phyloP scores from a whole-genome alignment of 2,113 vertebrate genomes.

The Archilochus colubris region DNA sequence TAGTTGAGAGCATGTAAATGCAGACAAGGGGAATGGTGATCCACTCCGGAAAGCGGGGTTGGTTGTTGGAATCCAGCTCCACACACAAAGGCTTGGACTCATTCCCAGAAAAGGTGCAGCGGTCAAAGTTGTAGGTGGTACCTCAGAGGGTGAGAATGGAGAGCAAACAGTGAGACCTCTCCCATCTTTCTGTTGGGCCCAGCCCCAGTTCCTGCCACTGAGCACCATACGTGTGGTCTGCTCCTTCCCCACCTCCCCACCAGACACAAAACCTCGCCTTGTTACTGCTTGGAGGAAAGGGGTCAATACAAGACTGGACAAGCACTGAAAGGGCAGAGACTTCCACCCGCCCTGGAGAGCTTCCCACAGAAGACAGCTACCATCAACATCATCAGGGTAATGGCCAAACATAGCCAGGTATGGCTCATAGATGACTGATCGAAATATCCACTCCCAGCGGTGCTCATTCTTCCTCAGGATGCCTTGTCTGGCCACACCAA shows the following conservation, averaged over 20 bases:
- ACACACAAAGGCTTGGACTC: conserved; percentile 83
- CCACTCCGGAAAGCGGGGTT: conserved; percentile 81
- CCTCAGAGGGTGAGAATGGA: conserved; percentile 26
- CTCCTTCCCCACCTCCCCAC: neutral
- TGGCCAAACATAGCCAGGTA: conserved; percentile 85
- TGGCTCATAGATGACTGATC: conserved; percentile 81
- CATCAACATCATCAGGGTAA: conserved; percentile 81
- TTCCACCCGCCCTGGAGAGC: neutral
- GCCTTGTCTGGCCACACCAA: conserved; percentile 82
- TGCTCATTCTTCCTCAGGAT: conserved; percentile 81
- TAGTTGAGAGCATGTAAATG: conserved; percentile 84
- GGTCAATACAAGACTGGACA: neutral
- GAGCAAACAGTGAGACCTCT: neutral
- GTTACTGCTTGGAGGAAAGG: neutral
- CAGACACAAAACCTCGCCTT: neutral
- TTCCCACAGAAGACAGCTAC: conserved; percentile 34
- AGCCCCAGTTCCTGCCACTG: neutral
- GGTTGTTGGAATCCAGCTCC: conserved; percentile 78
- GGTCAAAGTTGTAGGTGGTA: conserved; percentile 79
- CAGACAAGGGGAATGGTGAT: conserved; percentile 83
- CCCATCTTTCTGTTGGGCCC: neutral
- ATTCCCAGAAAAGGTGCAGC: conserved; percentile 80
- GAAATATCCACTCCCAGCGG: conserved; percentile 84
- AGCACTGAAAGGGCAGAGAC: neutral
- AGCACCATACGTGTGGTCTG: neutral